Base-by-base conservation (phyloP, 1,140 invertebrate species). In the Thalassaphorura encarpata region DNA sequence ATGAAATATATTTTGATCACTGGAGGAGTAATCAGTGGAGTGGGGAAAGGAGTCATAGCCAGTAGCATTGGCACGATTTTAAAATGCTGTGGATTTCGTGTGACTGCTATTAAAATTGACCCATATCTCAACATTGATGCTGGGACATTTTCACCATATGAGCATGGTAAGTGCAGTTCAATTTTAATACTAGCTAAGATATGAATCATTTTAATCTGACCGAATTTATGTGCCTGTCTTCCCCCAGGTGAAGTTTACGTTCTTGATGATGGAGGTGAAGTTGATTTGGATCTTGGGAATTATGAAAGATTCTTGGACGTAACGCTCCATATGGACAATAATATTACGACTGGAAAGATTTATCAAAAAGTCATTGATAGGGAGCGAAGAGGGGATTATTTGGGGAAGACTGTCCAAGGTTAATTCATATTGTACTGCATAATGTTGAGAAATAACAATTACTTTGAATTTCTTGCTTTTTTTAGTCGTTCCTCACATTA, bases 271-370 rank as follows among this genome's bases (percentile, higher is more conserved):
- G 97, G 97, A 36, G 94, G 94, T 31, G 97, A 99, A 76, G 97
- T 99, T 21, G 97, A 99, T 76, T 78, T 99, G 61, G 97, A 99
- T 79, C 76, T 99, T 58, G 97, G 97, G 33, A 99, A 99, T 75
- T 99, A 99, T 73, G 97, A 99, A 72, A 76, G 97, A 40, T 99
- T 99, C 70, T 71, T 99, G 33, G 92, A 99, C 69, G 82, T 99
- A 18, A 96, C 89, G 0, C 74, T 99, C 3, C 89, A 91, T 69
- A 79, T 81, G 56, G 92, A 98, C 63, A 99, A 99, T 69, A 99
- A 99, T 71, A 99, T 99, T 54, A 99, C 97, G 0, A 99, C 95
- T n/a, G 97, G 97, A 15, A 99, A 99, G 77, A 96, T 99, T 60
- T 99, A 98, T 73, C 83, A 95, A 68, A 76, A 85, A 69, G 93